Evolutionary conservation across 2,797 vertebrate species (phyloP).

Genomic region (Falco novaeseelandiae): DNA sequence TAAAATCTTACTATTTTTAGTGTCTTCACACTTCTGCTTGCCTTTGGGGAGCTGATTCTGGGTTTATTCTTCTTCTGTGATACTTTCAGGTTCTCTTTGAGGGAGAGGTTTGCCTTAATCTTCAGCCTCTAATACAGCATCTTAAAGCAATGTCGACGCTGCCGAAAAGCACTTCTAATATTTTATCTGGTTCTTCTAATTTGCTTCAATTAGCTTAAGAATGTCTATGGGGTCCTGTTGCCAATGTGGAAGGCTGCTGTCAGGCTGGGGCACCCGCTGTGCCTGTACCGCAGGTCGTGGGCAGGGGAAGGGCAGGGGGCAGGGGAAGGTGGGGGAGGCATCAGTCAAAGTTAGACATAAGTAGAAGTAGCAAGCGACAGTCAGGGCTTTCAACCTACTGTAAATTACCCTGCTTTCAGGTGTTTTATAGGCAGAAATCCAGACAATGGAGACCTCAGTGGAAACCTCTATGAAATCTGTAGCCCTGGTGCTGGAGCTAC

Average conservation of each 20-base stretch:
- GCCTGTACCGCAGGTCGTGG: background rate
- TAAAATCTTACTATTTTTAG: background rate
- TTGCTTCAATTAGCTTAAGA: background rate
- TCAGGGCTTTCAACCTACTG: accelerated
- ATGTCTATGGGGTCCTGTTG: accelerated
- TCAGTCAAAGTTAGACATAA: too few relatives aligned
- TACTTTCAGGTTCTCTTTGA: background rate
- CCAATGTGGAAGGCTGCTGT: background rate
- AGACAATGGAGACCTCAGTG: accelerated
- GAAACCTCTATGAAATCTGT: background rate
- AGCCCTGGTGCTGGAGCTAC: too few relatives aligned
- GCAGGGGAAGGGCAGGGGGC: too few relatives aligned
- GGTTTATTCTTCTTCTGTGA: background rate
- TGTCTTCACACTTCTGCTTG: accelerated
- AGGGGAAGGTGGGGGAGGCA: too few relatives aligned
- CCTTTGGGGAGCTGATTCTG: background rate
- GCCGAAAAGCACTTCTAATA: background rate
- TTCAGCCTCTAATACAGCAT: background rate
- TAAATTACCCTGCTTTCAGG: background rate
- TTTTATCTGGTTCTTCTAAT: background rate
- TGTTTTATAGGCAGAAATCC: background rate
- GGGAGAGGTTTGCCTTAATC: background rate
- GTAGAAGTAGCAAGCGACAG: background rate
- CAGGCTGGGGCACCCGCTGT: background rate
- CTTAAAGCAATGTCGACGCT: background rate